Evolutionary conservation across 2,797 vertebrate genomes (phyloP).

Genomic region (Ptychobarbus kaznakovi): DNA sequence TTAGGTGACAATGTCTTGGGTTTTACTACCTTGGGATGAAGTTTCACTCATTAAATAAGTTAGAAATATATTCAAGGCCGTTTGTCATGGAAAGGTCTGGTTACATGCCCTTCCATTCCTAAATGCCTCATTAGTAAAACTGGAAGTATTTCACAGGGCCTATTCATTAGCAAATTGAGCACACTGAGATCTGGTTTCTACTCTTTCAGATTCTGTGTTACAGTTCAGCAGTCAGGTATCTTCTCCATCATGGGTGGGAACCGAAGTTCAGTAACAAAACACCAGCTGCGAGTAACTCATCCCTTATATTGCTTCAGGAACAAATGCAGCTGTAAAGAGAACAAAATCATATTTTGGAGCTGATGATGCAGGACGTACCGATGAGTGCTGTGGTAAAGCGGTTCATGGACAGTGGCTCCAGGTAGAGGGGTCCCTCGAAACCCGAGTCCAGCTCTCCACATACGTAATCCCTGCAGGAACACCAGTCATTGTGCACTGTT

Average conservation of each 20-base stretch:
- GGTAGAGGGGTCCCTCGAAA: slow-evolving; percentile 94
- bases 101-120: not conserved
- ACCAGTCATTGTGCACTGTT: not conserved
- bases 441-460: slow-evolving; percentile 94
- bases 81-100: not conserved
- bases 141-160: slow-evolving; percentile 24
- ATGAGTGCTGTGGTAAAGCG: slow-evolving; percentile 96
- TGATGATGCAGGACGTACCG: slow-evolving; percentile 76
- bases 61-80: not conserved
- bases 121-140: slow-evolving; percentile 27
- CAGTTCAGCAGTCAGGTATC: slow-evolving; percentile 14
- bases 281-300: slow-evolving; percentile 27
- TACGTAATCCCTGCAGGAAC: slow-evolving; percentile 89
- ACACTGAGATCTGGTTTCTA: slow-evolving; percentile 38
- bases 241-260: slow-evolving; percentile 22
- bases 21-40: not conserved
- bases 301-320: not conserved
- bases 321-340: not conserved
- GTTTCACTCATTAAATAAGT: not conserved
- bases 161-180: slow-evolving; percentile 32
- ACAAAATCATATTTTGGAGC: not conserved
- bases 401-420: slow-evolving; percentile 97
- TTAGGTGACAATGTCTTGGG: not conserved
- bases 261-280: slow-evolving; percentile 53
- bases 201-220: slow-evolving; percentile 1